phyloP scores from a whole-genome alignment of 2,113 vertebrate species.

The Opisthocomus hoazin region DNA sequence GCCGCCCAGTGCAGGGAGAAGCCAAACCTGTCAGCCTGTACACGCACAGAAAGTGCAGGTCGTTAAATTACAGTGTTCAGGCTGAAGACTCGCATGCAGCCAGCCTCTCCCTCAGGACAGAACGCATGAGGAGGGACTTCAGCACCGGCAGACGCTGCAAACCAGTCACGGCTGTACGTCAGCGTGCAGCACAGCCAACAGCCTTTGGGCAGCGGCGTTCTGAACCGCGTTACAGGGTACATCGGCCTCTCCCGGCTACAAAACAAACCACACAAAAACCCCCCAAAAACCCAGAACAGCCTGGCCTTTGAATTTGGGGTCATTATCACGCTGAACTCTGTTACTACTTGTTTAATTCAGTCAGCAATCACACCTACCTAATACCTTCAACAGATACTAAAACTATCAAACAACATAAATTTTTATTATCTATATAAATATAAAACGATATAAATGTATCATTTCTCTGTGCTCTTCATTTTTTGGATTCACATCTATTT shows the following conservation, averaged over 20 bases:
- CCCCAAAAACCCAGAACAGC: not conserved
- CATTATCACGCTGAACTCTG: fast-evolving
- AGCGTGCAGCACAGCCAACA: not conserved
- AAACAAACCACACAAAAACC: not conserved
- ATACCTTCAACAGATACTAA: not conserved
- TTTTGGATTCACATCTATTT: not conserved
- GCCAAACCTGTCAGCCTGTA: not conserved
- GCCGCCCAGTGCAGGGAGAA: fast-evolving
- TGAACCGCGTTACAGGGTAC: not conserved
- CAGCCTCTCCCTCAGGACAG: not conserved
- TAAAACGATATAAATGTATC: not conserved
- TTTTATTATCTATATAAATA: not conserved
- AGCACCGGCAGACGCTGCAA: not conserved
- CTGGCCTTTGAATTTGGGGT: not conserved
- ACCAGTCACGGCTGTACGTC: not conserved
- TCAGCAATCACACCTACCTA: not conserved
- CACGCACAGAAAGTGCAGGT: not conserved
- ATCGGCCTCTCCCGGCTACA: not conserved
- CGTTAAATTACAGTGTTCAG: not conserved
- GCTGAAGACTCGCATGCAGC: fast-evolving
- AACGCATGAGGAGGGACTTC: not conserved
- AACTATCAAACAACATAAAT: not conserved
- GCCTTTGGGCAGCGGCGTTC: fast-evolving
- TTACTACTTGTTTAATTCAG: not conserved
- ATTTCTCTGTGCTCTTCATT: not conserved